Conservation (phyloP, 2,797 vertebrate genomes). For the Salmo trutta region DNA sequence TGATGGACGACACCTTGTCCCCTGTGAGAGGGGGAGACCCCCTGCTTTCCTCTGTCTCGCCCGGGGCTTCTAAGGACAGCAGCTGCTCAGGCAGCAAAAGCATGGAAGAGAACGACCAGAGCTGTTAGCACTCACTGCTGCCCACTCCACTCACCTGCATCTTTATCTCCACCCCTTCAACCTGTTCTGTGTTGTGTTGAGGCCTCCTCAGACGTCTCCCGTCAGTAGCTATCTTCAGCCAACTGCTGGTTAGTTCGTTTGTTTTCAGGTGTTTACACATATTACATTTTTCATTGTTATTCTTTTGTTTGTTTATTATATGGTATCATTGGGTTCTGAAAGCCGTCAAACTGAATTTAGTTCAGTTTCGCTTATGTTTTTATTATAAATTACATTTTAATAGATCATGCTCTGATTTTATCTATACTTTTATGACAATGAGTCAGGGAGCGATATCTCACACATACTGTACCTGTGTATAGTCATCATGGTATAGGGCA, state of each 20-base stretch:
- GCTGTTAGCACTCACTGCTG: conserved; percentile 84
- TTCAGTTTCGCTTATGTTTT: conserved; percentile 38
- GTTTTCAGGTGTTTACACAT: conserved; percentile 65
- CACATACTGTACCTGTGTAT: conserved; percentile 26
- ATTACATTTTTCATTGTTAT: conserved; percentile 43
- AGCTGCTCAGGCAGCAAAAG: conserved; percentile 92
- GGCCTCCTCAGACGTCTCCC: conserved; percentile 51
- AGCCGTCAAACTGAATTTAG: conserved; percentile 60
- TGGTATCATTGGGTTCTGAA: conserved; percentile 43
- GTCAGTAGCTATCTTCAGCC: conserved; percentile 29
- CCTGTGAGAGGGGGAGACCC: conserved; percentile 86
- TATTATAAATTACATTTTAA: conserved; percentile 45
- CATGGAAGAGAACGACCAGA: conserved; percentile 91
- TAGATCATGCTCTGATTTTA: conserved; percentile 46
- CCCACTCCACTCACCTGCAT: conserved; percentile 32
- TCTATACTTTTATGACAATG: conserved; percentile 67
- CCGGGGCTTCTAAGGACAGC: conserved; percentile 87
- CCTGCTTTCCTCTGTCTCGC: conserved; percentile 86
- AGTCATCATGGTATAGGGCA: conserved; percentile 55
- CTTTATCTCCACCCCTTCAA: conserved; percentile 72
- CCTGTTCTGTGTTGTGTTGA: conserved; percentile 51
- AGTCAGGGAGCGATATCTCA: conserved; percentile 54
- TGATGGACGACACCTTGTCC: conserved; percentile 92
- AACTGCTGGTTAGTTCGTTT: conserved; percentile 26
- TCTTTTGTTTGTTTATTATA: conserved; percentile 27